Conservation (phyloP, 2,797 vertebrate genomes). For the Pseudocheirus occidentalis region DNA sequence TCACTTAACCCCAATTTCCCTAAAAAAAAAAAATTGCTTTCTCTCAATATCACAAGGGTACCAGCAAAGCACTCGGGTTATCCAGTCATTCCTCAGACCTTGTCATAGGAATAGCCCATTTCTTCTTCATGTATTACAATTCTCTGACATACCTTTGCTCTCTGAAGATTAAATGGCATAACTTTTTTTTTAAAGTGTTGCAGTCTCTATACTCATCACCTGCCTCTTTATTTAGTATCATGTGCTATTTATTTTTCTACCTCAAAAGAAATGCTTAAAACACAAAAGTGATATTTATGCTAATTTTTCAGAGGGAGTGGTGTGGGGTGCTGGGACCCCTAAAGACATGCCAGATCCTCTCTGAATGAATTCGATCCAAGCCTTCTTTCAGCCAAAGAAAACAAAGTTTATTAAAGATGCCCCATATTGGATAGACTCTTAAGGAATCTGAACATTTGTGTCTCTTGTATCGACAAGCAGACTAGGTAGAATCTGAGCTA, state of each 20-base stretch:
- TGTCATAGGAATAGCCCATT: background rate
- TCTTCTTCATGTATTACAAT: background rate
- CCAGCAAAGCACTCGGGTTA: background rate
- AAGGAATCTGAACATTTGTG: too few relatives aligned
- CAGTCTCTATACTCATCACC: background rate
- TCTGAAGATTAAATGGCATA: background rate
- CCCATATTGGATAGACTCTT: too few relatives aligned
- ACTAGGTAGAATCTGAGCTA: too few relatives aligned
- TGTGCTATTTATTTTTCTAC: background rate
- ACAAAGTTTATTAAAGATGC: too few relatives aligned
- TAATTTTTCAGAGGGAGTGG: too few relatives aligned
- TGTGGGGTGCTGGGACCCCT: too few relatives aligned
- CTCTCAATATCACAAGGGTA: background rate
- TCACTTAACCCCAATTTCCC: too few relatives aligned
- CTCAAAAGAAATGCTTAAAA: background rate
- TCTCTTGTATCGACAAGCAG: too few relatives aligned
- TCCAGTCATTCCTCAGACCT: background rate
- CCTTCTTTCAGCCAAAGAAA: too few relatives aligned
- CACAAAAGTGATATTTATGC: too few relatives aligned
- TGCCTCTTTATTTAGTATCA: background rate
- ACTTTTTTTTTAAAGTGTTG: background rate
- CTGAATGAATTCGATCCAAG: too few relatives aligned
- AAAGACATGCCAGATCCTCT: too few relatives aligned
- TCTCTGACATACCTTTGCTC: background rate
- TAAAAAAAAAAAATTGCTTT: background rate